Conservation (phyloP, 2,888 invertebrate genomes). For the Ennomos quercinarius region DNA sequence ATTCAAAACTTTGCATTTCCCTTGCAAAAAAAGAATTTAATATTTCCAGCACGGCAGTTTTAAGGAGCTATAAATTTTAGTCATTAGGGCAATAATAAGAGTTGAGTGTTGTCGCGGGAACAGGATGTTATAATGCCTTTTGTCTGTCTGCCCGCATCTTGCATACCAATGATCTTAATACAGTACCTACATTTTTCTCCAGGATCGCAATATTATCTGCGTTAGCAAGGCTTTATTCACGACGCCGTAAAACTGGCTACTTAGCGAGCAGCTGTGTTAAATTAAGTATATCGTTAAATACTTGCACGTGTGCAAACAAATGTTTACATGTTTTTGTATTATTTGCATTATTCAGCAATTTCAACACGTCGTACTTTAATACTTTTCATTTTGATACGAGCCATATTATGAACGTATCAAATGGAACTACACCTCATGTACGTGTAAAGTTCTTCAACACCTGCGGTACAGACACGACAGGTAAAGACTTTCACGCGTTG, state of each 20-base stretch:
- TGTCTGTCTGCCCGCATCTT: constrained; percentile 73
- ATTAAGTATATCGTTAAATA: constrained; percentile 49
- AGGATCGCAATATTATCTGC: constrained; percentile 55
- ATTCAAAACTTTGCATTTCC: constrained; percentile 54
- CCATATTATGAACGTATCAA: not conserved
- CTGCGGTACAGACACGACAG: constrained; percentile 3
- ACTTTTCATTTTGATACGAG: not conserved
- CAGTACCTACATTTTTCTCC: constrained; percentile 59
- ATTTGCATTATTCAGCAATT: constrained; percentile 7
- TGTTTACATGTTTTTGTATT: constrained; percentile 45
- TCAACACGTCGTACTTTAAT: not conserved
- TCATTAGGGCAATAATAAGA: constrained; percentile 84
- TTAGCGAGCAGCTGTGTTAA: constrained; percentile 58
- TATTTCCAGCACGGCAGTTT: constrained; percentile 81
- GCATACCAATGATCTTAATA: constrained; percentile 79
- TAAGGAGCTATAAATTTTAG: constrained; percentile 82
- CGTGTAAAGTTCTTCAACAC: constrained; percentile 1
- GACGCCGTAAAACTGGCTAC: constrained; percentile 58
- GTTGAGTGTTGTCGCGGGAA: constrained; percentile 75
- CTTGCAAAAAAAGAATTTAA: constrained; percentile 62
- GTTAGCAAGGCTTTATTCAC: constrained; percentile 60
- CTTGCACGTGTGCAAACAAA: constrained; percentile 50
- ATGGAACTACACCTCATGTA: not conserved
- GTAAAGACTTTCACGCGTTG: constrained; percentile 33
- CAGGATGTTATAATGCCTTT: constrained; percentile 84